Percentiles rank a stretch among this genome's conserved stretches.
These are phyloP conservation scores for Lysiphlebus fabarum DNA, from an alignment of 1,140 invertebrate genomes.

Conservation along the genomic window DNA sequence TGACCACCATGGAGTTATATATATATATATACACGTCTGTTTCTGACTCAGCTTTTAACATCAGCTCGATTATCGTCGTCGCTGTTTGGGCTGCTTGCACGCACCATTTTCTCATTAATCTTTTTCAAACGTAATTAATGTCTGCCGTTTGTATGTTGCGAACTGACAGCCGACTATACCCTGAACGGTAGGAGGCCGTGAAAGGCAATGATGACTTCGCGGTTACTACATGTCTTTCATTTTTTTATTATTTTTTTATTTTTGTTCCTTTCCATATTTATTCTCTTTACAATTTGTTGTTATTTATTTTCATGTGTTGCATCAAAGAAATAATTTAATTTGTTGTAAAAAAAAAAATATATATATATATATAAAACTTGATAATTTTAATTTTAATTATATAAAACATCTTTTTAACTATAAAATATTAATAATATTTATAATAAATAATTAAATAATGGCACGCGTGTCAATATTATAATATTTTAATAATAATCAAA, in stretches of 20 bases:
- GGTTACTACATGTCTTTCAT: constrained; percentile 12
- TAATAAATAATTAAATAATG: background rate
- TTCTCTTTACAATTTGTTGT: background rate
- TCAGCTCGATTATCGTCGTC: constrained; percentile 26
- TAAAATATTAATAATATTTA: too few relatives aligned
- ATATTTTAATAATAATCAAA: background rate
- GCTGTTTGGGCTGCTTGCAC: constrained; percentile 20
- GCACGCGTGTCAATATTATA: background rate
- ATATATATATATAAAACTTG: too few relatives aligned
- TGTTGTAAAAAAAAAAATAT: too few relatives aligned
- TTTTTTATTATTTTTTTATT: background rate
- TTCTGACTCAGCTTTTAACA: constrained; percentile 30
- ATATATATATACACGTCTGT: background rate
- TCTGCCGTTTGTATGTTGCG: constrained; percentile 28
- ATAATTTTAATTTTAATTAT: too few relatives aligned
- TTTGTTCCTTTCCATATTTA: constrained; percentile 7
- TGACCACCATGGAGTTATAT: background rate
- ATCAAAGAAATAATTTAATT: too few relatives aligned
- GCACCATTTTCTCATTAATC: constrained; percentile 38
- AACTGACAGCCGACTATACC: constrained; percentile 28
- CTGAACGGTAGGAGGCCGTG: constrained; percentile 30
- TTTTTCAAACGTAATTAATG: constrained; percentile 42
- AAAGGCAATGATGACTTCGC: constrained; percentile 28
- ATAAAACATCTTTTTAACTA: too few relatives aligned
- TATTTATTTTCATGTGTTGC: background rate